Evolutionary conservation across 2,113 vertebrate genomes (phyloP).

Genomic region (Steatornis caripensis): DNA sequence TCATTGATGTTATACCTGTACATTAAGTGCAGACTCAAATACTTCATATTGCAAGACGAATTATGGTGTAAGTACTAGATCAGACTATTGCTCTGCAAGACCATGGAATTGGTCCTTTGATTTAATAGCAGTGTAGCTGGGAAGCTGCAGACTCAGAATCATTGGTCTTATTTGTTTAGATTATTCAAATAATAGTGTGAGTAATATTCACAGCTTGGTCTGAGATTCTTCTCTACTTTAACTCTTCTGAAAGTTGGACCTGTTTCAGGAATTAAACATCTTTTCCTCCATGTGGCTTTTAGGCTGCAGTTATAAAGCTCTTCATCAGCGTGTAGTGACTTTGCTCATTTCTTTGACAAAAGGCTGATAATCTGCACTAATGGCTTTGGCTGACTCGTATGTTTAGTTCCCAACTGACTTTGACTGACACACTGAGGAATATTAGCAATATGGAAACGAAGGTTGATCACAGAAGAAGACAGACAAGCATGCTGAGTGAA

Average conservation of each 20-base stretch:
- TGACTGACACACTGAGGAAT: background rate
- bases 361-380: conserved; percentile 11
- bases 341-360: conserved; percentile 25
- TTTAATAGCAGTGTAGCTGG: background rate
- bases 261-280: background rate
- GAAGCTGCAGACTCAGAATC: background rate
- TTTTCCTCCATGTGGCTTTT: background rate
- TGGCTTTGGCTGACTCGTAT: conserved; percentile 20
- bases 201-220: background rate
- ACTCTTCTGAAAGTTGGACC: background rate
- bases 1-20: conserved; percentile 6
- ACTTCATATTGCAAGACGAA: background rate
- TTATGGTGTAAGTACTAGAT: background rate
- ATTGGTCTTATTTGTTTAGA: conserved; percentile 4
- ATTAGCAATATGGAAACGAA: background rate
- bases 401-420: conserved; percentile 2
- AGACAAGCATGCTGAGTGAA: background rate
- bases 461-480: background rate
- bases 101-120: background rate
- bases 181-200: background rate
- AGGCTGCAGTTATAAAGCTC: background rate
- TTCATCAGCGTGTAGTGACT: conserved; percentile 26
- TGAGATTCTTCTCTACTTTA: background rate
- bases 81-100: background rate
- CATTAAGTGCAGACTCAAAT: background rate